phyloP scores from a whole-genome alignment of 2,888 invertebrate species.

The Tridacna crocea region DNA sequence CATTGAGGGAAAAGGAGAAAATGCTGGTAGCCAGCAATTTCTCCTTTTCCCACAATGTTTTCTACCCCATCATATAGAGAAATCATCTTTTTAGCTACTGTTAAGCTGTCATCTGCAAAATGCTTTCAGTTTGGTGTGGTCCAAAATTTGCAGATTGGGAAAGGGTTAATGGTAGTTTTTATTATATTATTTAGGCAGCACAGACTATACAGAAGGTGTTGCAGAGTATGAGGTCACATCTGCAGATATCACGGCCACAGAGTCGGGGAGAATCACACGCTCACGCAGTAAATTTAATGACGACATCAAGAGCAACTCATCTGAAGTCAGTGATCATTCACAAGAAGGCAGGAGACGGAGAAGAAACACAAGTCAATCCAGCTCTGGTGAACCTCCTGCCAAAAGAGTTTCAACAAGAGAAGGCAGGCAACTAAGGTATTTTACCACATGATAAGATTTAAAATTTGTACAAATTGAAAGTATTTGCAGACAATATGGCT shows the following conservation, averaged over 20 bases:
- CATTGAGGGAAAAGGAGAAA: too few relatives aligned
- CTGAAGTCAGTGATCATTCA: constrained; percentile 47
- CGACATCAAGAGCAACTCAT: constrained; percentile 59
- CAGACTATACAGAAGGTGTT: constrained; percentile 18
- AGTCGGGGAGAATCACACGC: constrained; percentile 42
- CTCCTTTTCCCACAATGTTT: background rate
- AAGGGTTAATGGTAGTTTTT: background rate
- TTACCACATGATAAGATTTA: background rate
- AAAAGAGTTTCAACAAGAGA: constrained; percentile 41
- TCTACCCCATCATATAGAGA: background rate
- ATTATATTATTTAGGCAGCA: background rate
- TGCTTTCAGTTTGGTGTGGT: too few relatives aligned
- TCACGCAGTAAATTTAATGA: constrained; percentile 58
- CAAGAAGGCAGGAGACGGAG: constrained; percentile 38
- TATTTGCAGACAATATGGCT: too few relatives aligned
- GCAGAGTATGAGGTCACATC: constrained; percentile 45
- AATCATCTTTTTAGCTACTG: background rate
- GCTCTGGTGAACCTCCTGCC: constrained; percentile 38
- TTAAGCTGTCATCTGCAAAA: too few relatives aligned
- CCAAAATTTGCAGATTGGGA: background rate
- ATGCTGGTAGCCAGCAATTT: too few relatives aligned
- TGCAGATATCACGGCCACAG: constrained; percentile 32
- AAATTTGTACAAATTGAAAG: too few relatives aligned
- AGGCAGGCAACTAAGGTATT: constrained; percentile 57
- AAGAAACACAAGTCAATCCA: constrained; percentile 49